phyloP scores from a whole-genome alignment of 2,888 invertebrate species.

The Portevinia maculata region DNA sequence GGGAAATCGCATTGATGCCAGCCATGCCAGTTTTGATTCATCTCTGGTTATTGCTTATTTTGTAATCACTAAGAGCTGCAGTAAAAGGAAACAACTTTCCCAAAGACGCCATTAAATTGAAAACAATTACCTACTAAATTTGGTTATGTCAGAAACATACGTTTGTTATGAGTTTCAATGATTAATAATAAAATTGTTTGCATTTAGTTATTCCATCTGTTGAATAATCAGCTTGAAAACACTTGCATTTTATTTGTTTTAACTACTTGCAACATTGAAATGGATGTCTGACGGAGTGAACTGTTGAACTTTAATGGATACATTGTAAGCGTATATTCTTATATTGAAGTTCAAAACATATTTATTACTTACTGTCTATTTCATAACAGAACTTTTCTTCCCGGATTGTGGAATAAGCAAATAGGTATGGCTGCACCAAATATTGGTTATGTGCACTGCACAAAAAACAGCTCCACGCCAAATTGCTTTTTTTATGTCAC shows the following conservation, averaged over 20 bases:
- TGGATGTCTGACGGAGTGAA: background rate
- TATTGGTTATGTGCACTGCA: no score
- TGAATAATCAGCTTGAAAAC: slow-evolving; percentile 21
- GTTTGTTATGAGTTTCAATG: slow-evolving; percentile 10
- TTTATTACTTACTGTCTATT: no score
- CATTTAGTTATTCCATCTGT: slow-evolving; percentile 17
- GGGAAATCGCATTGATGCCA: slow-evolving; percentile 28
- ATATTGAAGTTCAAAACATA: no score
- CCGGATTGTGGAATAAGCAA: no score
- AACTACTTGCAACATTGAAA: background rate
- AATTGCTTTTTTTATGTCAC: no score
- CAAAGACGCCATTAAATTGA: slow-evolving; percentile 20
- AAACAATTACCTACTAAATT: slow-evolving; percentile 52
- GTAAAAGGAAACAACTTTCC: slow-evolving; percentile 10
- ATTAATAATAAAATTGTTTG: slow-evolving; percentile 37
- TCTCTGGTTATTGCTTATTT: background rate
- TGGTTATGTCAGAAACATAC: slow-evolving; percentile 24
- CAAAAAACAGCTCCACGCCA: no score
- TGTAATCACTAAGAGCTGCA: background rate
- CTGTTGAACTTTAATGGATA: no score
- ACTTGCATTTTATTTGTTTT: background rate
- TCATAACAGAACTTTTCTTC: no score
- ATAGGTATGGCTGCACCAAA: no score
- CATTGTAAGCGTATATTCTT: no score
- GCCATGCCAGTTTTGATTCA: slow-evolving; percentile 4